phyloP scores from a whole-genome alignment of 1,140 invertebrate species.

The Lysiphlebus fabarum region DNA sequence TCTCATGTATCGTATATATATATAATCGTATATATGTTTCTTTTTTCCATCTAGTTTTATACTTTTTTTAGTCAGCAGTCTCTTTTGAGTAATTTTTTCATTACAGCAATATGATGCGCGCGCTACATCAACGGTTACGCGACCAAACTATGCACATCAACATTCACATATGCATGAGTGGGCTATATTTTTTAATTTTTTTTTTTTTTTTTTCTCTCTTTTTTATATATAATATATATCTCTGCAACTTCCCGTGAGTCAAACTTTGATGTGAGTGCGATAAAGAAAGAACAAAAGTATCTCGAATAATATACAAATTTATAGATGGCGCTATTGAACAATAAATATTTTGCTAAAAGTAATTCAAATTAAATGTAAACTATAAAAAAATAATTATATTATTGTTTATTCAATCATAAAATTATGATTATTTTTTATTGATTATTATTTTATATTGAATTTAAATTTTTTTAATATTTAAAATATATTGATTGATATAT shows the following conservation, averaged over 20 bases:
- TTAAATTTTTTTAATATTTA: slow-evolving; percentile 8
- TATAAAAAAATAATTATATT: too few species aligned
- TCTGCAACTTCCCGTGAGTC: not conserved
- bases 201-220: slow-evolving; percentile 4
- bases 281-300: not conserved
- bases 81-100: slow-evolving; percentile 1
- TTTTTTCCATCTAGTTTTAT: slow-evolving; percentile 1
- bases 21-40: slow-evolving; percentile 7
- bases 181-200: too few species aligned
- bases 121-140: slow-evolving; percentile 9
- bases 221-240: too few species aligned
- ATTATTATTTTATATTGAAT: too few species aligned
- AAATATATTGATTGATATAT: slow-evolving; percentile 2
- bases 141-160: not conserved
- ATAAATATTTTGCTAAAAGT: too few species aligned
- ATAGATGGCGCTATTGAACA: slow-evolving; percentile 15
- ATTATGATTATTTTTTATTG: too few species aligned
- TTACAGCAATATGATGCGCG: not conserved
- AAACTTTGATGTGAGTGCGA: not conserved
- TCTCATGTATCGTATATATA: slow-evolving; percentile 12
- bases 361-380: too few species aligned
- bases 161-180: not conserved
- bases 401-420: too few species aligned
- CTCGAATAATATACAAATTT: not conserved
- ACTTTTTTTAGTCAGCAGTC: not conserved